Percentiles rank a stretch among this genome's conserved stretches.
These are phyloP conservation scores for Passer domesticus DNA, from an alignment of 2,113 vertebrate species.

Conservation along the genomic window DNA sequence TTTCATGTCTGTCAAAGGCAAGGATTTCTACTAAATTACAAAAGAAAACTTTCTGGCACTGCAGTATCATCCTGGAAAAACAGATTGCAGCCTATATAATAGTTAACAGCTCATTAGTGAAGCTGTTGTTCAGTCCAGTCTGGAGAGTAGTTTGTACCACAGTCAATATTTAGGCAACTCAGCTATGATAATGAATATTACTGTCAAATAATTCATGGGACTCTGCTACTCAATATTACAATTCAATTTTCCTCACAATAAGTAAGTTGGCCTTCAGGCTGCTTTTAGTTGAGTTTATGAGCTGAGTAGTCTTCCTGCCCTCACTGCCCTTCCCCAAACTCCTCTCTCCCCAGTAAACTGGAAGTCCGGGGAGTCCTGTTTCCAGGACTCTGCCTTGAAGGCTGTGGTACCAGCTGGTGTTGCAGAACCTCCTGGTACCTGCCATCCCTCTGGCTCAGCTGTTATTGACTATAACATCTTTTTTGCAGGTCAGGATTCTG, in stretches of 20 bases:
- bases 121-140: not conserved
- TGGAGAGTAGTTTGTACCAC: not conserved
- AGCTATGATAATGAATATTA: not conserved
- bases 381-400: not conserved
- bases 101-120: not conserved
- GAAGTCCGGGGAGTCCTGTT: not conserved
- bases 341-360: not conserved
- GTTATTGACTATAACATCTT: accelerated
- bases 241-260: not conserved
- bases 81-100: not conserved
- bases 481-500: not conserved
- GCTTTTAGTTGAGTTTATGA: not conserved
- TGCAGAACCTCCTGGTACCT: not conserved
- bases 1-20: conserved; percentile 73
- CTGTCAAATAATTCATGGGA: not conserved
- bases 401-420: not conserved
- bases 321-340: not conserved
- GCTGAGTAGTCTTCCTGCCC: not conserved
- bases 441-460: not conserved
- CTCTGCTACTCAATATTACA: accelerated
- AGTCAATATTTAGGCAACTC: not conserved
- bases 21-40: not conserved
- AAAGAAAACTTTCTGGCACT: not conserved
- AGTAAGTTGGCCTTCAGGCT: not conserved
- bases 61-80: not conserved